These are phyloP conservation scores for Toxotes jaculatrix DNA, from an alignment of 2,113 vertebrate genomes.

Conservation along the genomic window DNA sequence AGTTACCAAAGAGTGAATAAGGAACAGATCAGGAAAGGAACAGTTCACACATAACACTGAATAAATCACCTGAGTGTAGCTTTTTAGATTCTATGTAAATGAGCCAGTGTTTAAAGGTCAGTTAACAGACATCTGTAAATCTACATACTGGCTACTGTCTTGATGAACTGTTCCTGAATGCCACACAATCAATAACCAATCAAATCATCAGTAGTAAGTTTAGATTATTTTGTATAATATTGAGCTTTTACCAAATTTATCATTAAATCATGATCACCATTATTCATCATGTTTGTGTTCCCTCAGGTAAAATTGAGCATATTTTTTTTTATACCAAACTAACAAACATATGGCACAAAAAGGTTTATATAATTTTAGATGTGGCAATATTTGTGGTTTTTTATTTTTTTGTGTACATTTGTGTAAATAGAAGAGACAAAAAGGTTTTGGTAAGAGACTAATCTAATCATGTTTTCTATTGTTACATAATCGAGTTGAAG, in stretches of 20 bases:
- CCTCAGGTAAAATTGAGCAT: not conserved
- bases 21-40: not conserved
- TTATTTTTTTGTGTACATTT: constrained; percentile 47
- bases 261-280: not conserved
- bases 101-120: not conserved
- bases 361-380: not conserved
- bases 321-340: not conserved
- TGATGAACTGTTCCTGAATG: constrained; percentile 15
- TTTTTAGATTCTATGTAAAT: not conserved
- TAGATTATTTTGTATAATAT: not conserved
- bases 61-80: not conserved
- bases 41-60: not conserved
- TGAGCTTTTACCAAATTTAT: not conserved
- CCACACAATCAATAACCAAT: not conserved
- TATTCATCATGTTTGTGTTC: not conserved
- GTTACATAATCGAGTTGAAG: not conserved
- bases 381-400: not conserved
- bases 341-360: not conserved
- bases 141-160: not conserved
- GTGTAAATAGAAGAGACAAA: constrained; percentile 19
- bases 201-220: not conserved
- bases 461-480: constrained; percentile 4
- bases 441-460: not conserved
- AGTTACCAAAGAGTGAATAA: not conserved
- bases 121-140: not conserved